Conservation (phyloP, 2,797 vertebrate genomes). For the Vultur gryphus region DNA sequence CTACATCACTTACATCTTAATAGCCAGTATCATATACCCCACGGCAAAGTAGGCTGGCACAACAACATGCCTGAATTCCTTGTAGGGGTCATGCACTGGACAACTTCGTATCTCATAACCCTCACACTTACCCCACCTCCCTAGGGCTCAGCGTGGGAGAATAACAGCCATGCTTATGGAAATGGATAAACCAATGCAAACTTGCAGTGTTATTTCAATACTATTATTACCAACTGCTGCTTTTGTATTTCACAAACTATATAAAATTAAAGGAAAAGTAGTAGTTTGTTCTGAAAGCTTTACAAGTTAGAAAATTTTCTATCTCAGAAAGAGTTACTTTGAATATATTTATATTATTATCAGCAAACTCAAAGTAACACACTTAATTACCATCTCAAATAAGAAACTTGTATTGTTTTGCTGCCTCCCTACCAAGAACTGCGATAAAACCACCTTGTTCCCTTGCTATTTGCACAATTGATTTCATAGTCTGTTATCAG, state of each 20-base stretch:
- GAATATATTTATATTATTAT: neutral
- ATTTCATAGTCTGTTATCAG: neutral
- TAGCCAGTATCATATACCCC: neutral
- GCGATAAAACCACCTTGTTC: neutral
- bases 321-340: neutral
- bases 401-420: neutral
- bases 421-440: neutral
- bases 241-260: neutral
- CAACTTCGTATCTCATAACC: neutral
- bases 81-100: neutral
- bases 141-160: neutral
- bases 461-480: neutral
- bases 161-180: neutral
- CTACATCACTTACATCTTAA: neutral
- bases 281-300: neutral
- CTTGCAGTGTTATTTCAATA: neutral
- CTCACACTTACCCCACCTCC: neutral
- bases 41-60: neutral
- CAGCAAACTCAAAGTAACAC: neutral
- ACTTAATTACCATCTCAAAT: neutral
- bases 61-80: neutral
- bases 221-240: neutral
- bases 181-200: neutral
- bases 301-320: neutral
- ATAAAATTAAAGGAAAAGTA: neutral